These are phyloP conservation scores for Anas flavirostris DNA, from an alignment of 2,797 vertebrate genomes.

Conservation along the genomic window DNA sequence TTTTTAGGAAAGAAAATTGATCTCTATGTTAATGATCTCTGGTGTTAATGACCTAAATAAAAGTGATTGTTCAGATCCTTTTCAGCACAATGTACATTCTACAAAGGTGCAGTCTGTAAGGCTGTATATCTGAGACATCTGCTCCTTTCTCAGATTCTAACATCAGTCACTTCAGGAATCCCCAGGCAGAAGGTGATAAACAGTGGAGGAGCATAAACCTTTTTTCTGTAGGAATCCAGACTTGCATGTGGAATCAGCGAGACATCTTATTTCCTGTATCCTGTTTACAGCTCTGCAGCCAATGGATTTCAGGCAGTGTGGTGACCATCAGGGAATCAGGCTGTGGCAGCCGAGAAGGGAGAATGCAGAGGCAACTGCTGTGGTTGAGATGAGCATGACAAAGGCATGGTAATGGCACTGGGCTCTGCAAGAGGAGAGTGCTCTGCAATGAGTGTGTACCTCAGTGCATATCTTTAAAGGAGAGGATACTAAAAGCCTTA, in stretches of 20 bases:
- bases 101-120: background rate
- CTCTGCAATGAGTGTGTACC: background rate
- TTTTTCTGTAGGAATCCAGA: background rate
- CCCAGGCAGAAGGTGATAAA: background rate
- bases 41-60: background rate
- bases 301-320: background rate
- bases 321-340: background rate
- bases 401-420: fast-evolving
- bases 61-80: background rate
- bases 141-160: background rate
- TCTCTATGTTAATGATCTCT: background rate
- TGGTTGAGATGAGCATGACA: background rate
- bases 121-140: background rate
- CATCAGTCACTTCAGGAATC: background rate
- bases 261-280: background rate
- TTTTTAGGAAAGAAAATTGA: background rate
- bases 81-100: background rate
- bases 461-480: background rate
- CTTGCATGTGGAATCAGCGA: slow-evolving; percentile 15
- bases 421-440: background rate
- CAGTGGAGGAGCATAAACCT: background rate
- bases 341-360: background rate
- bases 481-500: background rate
- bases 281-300: background rate
- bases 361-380: background rate